phyloP scores from a whole-genome alignment of 2,888 invertebrate genomes.

The Xestia c-nigrum region DNA sequence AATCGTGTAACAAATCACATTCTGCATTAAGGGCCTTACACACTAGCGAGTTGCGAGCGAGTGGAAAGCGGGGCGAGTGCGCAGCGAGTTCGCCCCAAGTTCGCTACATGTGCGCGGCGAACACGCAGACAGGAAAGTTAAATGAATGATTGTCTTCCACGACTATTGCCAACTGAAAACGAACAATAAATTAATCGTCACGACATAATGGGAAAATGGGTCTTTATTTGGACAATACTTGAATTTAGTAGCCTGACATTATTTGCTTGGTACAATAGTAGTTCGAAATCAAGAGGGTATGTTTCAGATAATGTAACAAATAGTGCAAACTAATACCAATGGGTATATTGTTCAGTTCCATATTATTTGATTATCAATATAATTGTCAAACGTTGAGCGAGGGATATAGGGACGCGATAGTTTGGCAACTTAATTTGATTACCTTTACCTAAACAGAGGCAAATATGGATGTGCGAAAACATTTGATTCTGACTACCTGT shows the following conservation, averaged over 20 bases:
- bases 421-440: conserved; percentile 67
- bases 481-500: conserved; percentile 16
- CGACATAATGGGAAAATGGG: too few relatives aligned
- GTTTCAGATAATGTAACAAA: conserved; percentile 5
- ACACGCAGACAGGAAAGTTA: too few relatives aligned
- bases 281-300: neutral
- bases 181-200: too few relatives aligned
- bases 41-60: too few relatives aligned
- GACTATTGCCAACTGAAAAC: too few relatives aligned
- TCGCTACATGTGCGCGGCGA: too few relatives aligned
- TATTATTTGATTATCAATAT: conserved; percentile 48
- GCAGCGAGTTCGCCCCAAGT: too few relatives aligned
- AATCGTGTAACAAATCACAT: too few relatives aligned
- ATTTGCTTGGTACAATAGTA: neutral
- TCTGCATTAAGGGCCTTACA: too few relatives aligned
- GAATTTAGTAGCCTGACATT: neutral
- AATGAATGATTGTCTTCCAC: too few relatives aligned
- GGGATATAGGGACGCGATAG: conserved; percentile 38
- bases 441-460: conserved; percentile 55
- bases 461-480: conserved; percentile 19
- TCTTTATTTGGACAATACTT: too few relatives aligned
- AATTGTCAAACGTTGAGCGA: conserved; percentile 34
- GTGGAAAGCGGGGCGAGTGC: too few relatives aligned
- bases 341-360: neutral
- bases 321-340: conserved; percentile 30